A percentile compares a stretch with the other conserved stretches of the same genome.
phyloP scores from a whole-genome alignment of 2,113 vertebrate species.

The Neodon shergylaensis region DNA sequence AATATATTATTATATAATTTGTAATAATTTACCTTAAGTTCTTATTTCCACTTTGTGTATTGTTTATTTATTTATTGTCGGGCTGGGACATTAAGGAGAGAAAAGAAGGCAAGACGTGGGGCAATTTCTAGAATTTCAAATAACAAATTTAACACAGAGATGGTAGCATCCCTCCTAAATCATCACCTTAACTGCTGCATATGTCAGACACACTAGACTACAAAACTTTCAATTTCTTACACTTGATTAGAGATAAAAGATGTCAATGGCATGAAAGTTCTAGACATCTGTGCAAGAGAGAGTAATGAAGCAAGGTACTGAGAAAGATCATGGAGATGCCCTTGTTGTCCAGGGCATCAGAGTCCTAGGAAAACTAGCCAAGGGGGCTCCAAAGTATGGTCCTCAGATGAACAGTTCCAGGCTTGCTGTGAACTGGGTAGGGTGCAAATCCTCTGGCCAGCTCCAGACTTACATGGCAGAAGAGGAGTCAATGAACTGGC shows the following conservation, averaged over 20 bases:
- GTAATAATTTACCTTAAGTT: neutral
- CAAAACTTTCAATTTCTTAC: neutral
- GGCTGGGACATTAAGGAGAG: neutral
- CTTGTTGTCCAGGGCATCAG: neutral
- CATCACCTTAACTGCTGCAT: neutral
- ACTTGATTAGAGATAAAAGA: neutral
- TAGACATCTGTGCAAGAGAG: neutral
- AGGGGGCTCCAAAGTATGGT: neutral
- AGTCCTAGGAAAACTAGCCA: neutral
- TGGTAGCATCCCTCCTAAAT: neutral
- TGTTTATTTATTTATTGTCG: neutral
- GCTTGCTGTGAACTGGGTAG: neutral
- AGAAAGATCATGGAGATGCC: neutral
- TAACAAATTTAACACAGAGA: neutral
- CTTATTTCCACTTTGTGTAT: neutral
- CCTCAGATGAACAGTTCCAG: neutral
- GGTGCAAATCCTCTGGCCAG: neutral
- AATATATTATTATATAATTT: conserved; percentile 36
- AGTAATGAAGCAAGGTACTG: neutral
- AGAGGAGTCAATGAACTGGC: neutral
- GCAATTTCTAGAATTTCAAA: conserved; percentile 33
- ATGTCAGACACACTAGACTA: neutral
- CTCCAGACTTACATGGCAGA: neutral
- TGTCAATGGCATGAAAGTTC: too few relatives aligned
- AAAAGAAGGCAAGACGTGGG: neutral